Evolutionary conservation across 2,797 vertebrate species (phyloP).

Genomic region (Meriones psammophilus): DNA sequence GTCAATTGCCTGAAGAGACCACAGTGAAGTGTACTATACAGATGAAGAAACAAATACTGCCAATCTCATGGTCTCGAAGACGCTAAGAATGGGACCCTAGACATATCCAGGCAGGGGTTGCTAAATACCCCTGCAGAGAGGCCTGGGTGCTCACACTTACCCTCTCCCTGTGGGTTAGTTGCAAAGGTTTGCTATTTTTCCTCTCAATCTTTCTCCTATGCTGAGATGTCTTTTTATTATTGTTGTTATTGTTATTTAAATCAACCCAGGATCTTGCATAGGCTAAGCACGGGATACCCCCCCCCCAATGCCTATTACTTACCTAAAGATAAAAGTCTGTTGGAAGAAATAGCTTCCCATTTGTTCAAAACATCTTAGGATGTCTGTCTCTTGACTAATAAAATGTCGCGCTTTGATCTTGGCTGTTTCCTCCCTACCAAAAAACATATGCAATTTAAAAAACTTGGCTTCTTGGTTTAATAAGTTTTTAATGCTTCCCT

Average conservation of each 20-base stretch:
- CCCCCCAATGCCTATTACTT: background rate
- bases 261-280: background rate
- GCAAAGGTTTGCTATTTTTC: background rate
- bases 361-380: background rate
- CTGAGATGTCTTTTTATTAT: background rate
- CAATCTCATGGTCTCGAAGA: constrained; percentile 15
- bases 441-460: background rate
- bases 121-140: background rate
- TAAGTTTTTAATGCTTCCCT: background rate
- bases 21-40: background rate
- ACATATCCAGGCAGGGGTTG: background rate
- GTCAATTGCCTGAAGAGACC: background rate
- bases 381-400: background rate
- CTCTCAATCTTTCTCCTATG: background rate
- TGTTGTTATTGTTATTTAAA: background rate
- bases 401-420: background rate
- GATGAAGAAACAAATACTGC: background rate
- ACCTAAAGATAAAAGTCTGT: background rate
- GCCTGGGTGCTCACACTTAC: background rate
- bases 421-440: background rate
- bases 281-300: background rate
- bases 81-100: background rate
- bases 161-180: background rate
- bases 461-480: background rate
- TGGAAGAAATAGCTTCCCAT: background rate